Evolutionary conservation across 2,113 vertebrate genomes (phyloP).

Genomic region (Anarrhichthys ocellatus): DNA sequence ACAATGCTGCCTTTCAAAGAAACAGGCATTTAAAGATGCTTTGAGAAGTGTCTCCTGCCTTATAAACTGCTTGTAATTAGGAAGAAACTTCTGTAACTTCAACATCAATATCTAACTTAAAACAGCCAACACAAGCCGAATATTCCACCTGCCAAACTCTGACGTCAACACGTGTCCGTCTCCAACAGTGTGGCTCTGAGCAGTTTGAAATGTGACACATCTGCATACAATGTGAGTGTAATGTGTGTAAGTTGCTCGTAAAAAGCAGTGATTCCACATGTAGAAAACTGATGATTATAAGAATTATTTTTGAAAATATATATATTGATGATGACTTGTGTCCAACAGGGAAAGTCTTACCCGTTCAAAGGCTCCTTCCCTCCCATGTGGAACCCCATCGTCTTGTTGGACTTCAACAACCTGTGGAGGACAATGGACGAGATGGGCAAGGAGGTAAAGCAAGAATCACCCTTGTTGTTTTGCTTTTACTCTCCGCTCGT

Average conservation of each 20-base stretch:
- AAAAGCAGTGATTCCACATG: neutral
- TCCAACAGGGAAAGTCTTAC: constrained; percentile 91
- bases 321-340: neutral
- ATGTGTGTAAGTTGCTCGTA: too few species aligned
- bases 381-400: constrained; percentile 91
- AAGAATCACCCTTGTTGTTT: fast-evolving
- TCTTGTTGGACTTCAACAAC: constrained; percentile 93
- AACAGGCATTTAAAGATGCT: too few species aligned
- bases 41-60: too few species aligned
- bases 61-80: too few species aligned
- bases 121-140: neutral
- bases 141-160: neutral
- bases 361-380: constrained; percentile 91
- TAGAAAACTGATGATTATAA: neutral
- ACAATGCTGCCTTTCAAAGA: too few species aligned
- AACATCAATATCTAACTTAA: neutral
- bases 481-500: neutral
- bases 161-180: too few species aligned
- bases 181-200: too few species aligned
- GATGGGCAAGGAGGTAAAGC: constrained; percentile 94
- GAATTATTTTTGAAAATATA: too few species aligned
- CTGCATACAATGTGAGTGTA: neutral
- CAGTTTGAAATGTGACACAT: neutral
- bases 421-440: constrained; percentile 94
- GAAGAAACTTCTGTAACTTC: neutral